These are phyloP conservation scores for Catharus bicknelli DNA, from an alignment of 2,113 vertebrate species.

Conservation along the genomic window DNA sequence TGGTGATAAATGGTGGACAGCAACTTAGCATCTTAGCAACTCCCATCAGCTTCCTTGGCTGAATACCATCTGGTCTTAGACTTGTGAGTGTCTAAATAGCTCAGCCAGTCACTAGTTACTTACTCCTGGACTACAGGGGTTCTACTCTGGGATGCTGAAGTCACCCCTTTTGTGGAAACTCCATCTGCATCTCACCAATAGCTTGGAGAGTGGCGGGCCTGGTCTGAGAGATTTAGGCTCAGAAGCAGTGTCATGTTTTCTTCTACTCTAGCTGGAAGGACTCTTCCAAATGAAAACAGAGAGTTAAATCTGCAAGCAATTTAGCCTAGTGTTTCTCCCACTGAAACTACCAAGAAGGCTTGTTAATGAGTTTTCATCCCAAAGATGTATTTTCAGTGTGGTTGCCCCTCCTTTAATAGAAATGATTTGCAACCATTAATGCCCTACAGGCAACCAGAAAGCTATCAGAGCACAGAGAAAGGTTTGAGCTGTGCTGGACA, in stretches of 20 bases:
- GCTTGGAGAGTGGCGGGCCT: background rate
- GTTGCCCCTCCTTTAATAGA: background rate
- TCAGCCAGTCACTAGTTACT: background rate
- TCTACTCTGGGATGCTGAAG: background rate
- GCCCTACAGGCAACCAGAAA: background rate
- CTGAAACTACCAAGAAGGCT: background rate
- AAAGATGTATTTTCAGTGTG: background rate
- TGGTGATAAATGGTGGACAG: background rate
- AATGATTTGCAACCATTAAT: background rate
- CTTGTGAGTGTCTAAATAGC: background rate
- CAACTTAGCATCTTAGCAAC: fast-evolving
- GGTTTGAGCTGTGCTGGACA: background rate
- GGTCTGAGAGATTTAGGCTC: background rate
- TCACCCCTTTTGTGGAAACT: background rate
- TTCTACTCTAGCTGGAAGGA: background rate
- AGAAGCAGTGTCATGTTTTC: background rate
- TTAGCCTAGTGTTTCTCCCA: background rate
- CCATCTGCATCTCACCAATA: background rate
- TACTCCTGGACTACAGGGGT: background rate
- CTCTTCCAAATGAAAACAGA: background rate
- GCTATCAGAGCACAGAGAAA: background rate
- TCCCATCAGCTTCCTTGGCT: background rate
- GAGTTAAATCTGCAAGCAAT: background rate
- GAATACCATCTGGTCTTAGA: background rate
- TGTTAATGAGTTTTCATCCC: background rate